Evolutionary conservation across 2,888 invertebrate species (phyloP).

Genomic region (Tetrapedia diversipes): DNA sequence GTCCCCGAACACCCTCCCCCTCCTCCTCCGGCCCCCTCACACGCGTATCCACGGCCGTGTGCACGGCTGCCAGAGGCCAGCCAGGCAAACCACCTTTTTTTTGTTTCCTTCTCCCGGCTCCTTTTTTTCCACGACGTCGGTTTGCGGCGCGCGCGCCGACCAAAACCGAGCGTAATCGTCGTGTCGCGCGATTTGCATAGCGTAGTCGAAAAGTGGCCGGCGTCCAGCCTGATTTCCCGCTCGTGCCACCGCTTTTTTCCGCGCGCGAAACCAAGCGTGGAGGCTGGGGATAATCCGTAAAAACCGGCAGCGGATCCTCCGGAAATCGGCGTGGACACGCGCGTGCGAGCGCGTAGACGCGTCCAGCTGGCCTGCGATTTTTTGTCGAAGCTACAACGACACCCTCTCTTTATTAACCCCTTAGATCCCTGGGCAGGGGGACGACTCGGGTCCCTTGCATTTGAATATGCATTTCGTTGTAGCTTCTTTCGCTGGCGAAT

Average conservation of each 20-base stretch:
- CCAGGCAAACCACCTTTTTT: conserved; percentile 58
- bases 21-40: not conserved
- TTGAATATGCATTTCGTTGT: too few relatives aligned
- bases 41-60: conserved; percentile 4
- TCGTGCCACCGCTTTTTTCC: conserved; percentile 54
- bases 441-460: too few relatives aligned
- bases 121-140: conserved; percentile 58
- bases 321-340: conserved; percentile 32
- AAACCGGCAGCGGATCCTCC: conserved; percentile 61
- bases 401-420: conserved; percentile 50
- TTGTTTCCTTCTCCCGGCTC: conserved; percentile 60
- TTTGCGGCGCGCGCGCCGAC: conserved; percentile 58
- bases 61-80: conserved; percentile 20
- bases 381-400: conserved; percentile 28
- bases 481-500: too few relatives aligned
- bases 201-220: conserved; percentile 72
- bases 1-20: conserved; percentile 10
- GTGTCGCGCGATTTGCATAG: conserved; percentile 81
- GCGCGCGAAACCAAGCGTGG: conserved; percentile 18
- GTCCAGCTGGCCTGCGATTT: conserved; percentile 25
- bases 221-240: conserved; percentile 69
- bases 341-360: conserved; percentile 11
- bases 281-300: conserved; percentile 55
- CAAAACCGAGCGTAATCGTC: conserved; percentile 76
- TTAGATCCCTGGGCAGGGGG: too few relatives aligned